These are phyloP conservation scores for Cyprinus carpio DNA, from an alignment of 2,113 vertebrate species.

Conservation along the genomic window DNA sequence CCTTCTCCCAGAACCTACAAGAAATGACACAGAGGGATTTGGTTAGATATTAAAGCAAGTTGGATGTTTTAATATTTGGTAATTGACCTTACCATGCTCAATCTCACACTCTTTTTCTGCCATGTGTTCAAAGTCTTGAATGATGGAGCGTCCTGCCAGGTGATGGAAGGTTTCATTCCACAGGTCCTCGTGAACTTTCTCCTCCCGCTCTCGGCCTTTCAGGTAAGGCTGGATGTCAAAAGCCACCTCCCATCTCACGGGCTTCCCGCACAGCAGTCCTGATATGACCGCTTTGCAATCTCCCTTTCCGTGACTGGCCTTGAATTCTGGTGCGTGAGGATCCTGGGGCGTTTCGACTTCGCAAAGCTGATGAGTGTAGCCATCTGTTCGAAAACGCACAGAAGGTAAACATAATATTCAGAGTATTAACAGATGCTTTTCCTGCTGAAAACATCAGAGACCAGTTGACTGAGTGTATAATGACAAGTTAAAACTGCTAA, in stretches of 20 bases:
- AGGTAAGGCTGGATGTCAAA: constrained; percentile 85
- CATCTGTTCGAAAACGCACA: constrained; percentile 64
- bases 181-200: constrained; percentile 76
- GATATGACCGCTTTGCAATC: constrained; percentile 87
- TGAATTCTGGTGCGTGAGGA: constrained; percentile 31
- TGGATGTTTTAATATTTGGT: neutral
- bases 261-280: constrained; percentile 80
- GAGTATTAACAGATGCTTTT: neutral
- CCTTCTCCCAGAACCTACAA: constrained; percentile 81
- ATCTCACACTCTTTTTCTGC: constrained; percentile 86
- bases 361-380: constrained; percentile 79
- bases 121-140: constrained; percentile 91
- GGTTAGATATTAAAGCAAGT: neutral
- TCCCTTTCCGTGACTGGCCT: constrained; percentile 46
- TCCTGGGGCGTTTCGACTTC: constrained; percentile 75
- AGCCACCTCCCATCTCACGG: constrained; percentile 85
- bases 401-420: neutral
- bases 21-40: constrained; percentile 17
- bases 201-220: constrained; percentile 70
- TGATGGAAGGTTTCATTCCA: constrained; percentile 96
- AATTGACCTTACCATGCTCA: constrained; percentile 80
- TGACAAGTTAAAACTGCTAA: neutral
- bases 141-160: constrained; percentile 88
- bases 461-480: neutral
- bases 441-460: neutral